phyloP scores from a whole-genome alignment of 2,888 invertebrate genomes.

The Cheilosia pagana region DNA sequence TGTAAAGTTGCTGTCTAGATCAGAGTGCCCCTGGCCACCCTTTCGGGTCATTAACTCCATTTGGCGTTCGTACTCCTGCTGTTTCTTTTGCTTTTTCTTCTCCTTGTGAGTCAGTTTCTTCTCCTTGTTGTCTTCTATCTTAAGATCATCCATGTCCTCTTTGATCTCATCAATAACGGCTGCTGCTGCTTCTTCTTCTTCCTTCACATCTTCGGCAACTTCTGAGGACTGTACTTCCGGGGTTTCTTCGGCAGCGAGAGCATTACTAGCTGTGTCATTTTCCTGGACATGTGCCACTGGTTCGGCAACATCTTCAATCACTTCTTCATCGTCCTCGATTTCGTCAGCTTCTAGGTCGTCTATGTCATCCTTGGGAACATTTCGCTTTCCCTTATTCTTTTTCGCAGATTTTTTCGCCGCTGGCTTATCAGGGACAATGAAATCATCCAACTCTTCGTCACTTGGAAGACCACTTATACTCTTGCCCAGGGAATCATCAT shows the following conservation, averaged over 20 bases:
- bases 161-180: constrained; percentile 77
- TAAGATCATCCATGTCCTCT: constrained; percentile 71
- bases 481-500: constrained; percentile 77
- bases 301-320: constrained; percentile 81
- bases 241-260: constrained; percentile 34
- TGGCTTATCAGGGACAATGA: constrained; percentile 76
- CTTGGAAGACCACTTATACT: constrained; percentile 28
- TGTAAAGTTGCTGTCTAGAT: constrained; percentile 96
- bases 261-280: not conserved
- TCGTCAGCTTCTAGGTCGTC: constrained; percentile 79
- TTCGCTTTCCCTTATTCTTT: constrained; percentile 78
- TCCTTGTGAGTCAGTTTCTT: constrained; percentile 95
- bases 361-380: constrained; percentile 30
- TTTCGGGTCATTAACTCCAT: constrained; percentile 93
- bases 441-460: constrained; percentile 73
- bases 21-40: constrained; percentile 94
- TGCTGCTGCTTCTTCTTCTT: constrained; percentile 77
- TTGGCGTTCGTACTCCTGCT: constrained; percentile 94
- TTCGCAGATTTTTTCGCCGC: constrained; percentile 80
- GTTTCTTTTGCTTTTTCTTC: constrained; percentile 95
- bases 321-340: constrained; percentile 74
- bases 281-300: constrained; percentile 79
- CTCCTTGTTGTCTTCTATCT: constrained; percentile 82
- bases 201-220: constrained; percentile 19
- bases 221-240: constrained; percentile 21